Conservation (phyloP, 64 coral and sea anemone genomes). For the Trachythela sp. region DNA sequence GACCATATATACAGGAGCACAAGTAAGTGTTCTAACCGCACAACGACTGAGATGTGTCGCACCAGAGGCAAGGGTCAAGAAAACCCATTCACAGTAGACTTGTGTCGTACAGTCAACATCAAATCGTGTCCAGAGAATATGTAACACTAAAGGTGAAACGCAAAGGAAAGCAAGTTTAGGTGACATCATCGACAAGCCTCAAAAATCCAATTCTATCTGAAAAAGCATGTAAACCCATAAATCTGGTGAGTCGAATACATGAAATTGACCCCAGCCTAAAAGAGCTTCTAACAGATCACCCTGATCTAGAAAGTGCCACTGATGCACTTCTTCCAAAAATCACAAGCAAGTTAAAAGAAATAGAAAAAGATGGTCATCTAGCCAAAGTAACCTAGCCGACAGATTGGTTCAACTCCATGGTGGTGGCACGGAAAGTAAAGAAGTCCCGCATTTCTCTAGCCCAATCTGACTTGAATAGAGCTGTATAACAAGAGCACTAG, state of each 20-base stretch:
- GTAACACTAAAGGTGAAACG: background rate
- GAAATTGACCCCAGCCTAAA: background rate
- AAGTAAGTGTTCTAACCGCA: background rate
- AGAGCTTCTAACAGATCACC: background rate
- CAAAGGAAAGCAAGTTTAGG: background rate
- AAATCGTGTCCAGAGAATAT: conserved; percentile 4
- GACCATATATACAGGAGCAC: background rate
- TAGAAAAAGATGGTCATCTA: background rate
- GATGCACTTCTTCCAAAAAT: background rate
- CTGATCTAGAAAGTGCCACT: background rate
- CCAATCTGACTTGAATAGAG: conserved; percentile 1
- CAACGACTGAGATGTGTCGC: background rate
- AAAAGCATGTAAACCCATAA: conserved; percentile 41
- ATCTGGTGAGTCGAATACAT: conserved; percentile 28
- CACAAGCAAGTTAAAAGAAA: background rate
- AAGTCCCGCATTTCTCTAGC: conserved; percentile 12
- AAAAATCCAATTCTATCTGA: conserved; percentile 18
- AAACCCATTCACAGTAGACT: conserved; percentile 30
- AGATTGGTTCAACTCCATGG: conserved; percentile 9
- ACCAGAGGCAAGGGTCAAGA: background rate
- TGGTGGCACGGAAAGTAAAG: background rate
- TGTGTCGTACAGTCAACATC: conserved; percentile 46
- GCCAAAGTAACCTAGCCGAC: background rate
- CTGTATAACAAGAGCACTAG: background rate
- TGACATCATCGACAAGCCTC: conserved; percentile 31